Evolutionary conservation across 2,113 vertebrate genomes (phyloP).

Genomic region (Chionodraco myersi): DNA sequence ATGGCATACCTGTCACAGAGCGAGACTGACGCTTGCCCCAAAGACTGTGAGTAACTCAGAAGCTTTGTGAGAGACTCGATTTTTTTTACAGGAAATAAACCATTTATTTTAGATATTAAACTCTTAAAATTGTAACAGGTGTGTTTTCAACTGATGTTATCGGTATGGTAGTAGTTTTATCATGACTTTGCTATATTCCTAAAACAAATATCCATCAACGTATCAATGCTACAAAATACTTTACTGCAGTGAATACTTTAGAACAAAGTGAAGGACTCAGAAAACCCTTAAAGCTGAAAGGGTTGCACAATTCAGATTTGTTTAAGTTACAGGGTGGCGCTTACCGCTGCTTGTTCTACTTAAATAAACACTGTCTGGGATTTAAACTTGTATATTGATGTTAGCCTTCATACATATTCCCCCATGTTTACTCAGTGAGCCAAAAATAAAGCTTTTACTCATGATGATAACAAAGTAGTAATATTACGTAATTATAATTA

Average conservation of each 20-base stretch:
- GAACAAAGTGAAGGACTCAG: neutral
- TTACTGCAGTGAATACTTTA: constrained; percentile 6
- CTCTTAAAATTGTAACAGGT: neutral
- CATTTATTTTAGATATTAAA: neutral
- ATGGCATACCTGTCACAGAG: constrained; percentile 79
- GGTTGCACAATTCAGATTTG: constrained; percentile 16
- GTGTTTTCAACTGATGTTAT: neutral
- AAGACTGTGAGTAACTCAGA: constrained; percentile 86
- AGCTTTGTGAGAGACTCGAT: neutral
- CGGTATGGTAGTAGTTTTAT: neutral
- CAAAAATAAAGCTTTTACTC: neutral
- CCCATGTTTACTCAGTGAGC: neutral
- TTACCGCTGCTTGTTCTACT: constrained; percentile 12
- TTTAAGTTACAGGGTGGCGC: neutral
- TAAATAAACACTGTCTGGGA: constrained; percentile 43
- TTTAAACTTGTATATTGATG: constrained; percentile 3
- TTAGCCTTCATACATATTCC: neutral
- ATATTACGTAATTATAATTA: neutral
- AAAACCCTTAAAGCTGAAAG: constrained; percentile 4
- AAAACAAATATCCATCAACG: neutral
- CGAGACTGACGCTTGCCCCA: constrained; percentile 81
- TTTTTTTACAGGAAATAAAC: neutral
- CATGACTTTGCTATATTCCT: neutral
- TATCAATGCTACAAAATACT: neutral
- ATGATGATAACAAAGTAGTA: neutral